These are phyloP conservation scores for Baccha elongata DNA, from an alignment of 2,888 invertebrate genomes.

Conservation along the genomic window DNA sequence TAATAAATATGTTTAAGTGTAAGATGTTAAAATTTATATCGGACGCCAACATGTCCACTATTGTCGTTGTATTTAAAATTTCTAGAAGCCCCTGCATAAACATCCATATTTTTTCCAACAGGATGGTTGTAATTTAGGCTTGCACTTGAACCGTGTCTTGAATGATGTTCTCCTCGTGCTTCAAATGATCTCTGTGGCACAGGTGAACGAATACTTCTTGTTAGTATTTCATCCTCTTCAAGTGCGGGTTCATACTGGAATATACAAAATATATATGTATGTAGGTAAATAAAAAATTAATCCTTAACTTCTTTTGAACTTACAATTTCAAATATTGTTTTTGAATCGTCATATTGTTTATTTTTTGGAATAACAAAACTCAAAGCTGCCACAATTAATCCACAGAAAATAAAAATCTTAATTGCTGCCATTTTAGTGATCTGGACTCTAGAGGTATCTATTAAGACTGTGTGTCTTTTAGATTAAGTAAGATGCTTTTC, in stretches of 20 bases:
- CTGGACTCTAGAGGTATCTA: too few species aligned
- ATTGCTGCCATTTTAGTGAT: background rate
- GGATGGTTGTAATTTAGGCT: conserved; percentile 39
- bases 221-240: background rate
- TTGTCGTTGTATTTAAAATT: conserved; percentile 54
- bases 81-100: conserved; percentile 11
- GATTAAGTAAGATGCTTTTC: too few species aligned
- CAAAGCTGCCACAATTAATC: background rate
- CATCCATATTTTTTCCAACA: conserved; percentile 30
- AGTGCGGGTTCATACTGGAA: background rate
- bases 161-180: background rate
- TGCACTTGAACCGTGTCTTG: conserved; percentile 13
- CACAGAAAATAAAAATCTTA: background rate
- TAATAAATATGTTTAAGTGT: background rate
- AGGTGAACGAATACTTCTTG: conserved; percentile 38
- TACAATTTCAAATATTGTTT: background rate
- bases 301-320: background rate
- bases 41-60: conserved; percentile 39
- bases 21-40: conserved; percentile 34
- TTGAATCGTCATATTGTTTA: background rate
- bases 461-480: too few species aligned
- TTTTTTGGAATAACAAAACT: background rate
- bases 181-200: conserved; percentile 7
- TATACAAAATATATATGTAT: too few species aligned
- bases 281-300: too few species aligned